Evolutionary conservation across 1,140 invertebrate genomes (phyloP), one percentile per base, ranked within the genome.

Genomic region (Drosophila orena): DNA sequence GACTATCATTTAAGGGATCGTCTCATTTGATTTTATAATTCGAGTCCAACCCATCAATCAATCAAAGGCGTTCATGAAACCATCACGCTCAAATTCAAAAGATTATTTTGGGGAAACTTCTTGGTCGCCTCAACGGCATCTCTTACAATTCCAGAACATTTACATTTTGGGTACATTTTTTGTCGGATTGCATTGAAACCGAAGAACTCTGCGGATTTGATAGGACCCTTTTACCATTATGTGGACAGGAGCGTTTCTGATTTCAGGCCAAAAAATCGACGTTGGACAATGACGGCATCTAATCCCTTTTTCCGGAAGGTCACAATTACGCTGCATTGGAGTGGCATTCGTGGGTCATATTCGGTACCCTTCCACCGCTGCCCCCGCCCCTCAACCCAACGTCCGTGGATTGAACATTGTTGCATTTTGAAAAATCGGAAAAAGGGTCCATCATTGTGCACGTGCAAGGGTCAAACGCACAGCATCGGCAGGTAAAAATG

Each of bases 291-390:
- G 42, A 60, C 30, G 62, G 49, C 53, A 6, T 78, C 78, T 88
- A 86, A 81, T 88, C 79, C 81, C 74, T 66, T 79, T 76, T 86
- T 86, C 83, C 83, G 83, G 83, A 81, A 76, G 74, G 75, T 68
- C 70, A 88, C 64, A 74, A 86, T 88, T 88, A 76, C 83, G 70
- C 56, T 59, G 66, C 69, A 86, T 86, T 86, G 76, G 80, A 71
- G 77, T 72, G 79, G 66, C 62, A 57, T 70, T 70, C 50, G 66
- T 15, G 27, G 66, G 62, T 62, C 62, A 65, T 76, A 47, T 44
- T 22, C 20, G 40, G 42, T 30, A 73, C 64, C 61, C 66, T 50
- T 62, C 56, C 59, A 40, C 55, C 62, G 50, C 57, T 60, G 38
- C 55, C 56, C 43, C 71, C 35, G 30, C 37, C 30, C 30, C 30